Conservation (phyloP, 2,888 invertebrate species). For the Spisula subtruncata region DNA sequence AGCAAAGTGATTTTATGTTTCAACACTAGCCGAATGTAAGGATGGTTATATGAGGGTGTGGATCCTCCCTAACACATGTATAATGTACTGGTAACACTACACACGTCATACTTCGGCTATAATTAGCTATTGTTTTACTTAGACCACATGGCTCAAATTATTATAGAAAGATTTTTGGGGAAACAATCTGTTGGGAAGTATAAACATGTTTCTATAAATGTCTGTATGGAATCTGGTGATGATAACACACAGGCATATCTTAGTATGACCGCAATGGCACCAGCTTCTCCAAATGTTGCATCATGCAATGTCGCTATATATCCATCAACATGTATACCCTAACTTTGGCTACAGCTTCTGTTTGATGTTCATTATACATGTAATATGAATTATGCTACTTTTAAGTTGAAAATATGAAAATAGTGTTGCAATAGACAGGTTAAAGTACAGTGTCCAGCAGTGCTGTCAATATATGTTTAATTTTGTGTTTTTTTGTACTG, state of each 20-base stretch:
- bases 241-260: background rate
- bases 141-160: conserved; percentile 26
- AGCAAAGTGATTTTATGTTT: conserved; percentile 18
- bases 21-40: background rate
- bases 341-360: no score
- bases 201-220: conserved; percentile 33
- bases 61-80: background rate
- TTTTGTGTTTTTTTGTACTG: no score
- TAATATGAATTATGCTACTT: no score
- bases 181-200: background rate
- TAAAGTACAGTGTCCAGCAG: no score
- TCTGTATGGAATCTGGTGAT: background rate
- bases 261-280: background rate
- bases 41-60: background rate
- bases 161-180: conserved; percentile 21
- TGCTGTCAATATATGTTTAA: no score
- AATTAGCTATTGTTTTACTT: conserved; percentile 13
- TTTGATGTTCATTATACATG: no score
- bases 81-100: background rate
- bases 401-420: no score
- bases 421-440: no score
- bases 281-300: background rate
- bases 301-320: background rate
- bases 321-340: no score
- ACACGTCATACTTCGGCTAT: background rate